Evolutionary conservation across 2,113 vertebrate species (phyloP).

Genomic region (Axis porcinus): DNA sequence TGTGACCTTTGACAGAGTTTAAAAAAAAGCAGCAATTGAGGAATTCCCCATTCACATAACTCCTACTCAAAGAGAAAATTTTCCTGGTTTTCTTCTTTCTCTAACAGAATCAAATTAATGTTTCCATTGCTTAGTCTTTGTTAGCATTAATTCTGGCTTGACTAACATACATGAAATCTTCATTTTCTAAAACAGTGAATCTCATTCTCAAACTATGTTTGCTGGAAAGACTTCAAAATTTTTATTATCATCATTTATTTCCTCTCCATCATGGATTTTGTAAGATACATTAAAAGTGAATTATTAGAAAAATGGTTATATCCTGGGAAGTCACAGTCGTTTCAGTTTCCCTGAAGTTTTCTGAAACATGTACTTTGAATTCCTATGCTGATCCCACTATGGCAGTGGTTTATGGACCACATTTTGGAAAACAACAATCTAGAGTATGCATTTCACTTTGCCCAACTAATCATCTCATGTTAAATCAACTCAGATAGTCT

Average conservation of each 20-base stretch:
- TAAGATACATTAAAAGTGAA: not conserved
- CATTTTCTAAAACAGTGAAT: not conserved
- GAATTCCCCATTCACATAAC: not conserved
- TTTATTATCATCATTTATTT: not conserved
- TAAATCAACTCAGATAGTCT: not conserved
- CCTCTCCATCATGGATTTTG: not conserved
- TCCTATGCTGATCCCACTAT: not conserved
- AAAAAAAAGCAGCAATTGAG: not conserved
- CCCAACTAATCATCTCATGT: not conserved
- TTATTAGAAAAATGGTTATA: not conserved
- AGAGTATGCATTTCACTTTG: accelerated
- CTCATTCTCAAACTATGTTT: not conserved
- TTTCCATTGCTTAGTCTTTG: not conserved
- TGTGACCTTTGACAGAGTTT: not conserved
- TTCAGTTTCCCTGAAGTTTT: not conserved
- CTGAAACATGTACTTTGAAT: not conserved
- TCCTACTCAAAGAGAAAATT: not conserved
- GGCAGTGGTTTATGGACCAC: accelerated
- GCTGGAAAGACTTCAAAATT: not conserved
- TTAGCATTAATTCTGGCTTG: not conserved
- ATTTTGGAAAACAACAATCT: not conserved
- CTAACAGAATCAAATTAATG: not conserved
- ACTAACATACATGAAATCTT: not conserved
- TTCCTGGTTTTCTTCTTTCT: not conserved
- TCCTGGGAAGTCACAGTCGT: not conserved